These are phyloP conservation scores for Ivindomyrus marchei DNA, from an alignment of 2,113 vertebrate species.

Conservation along the genomic window DNA sequence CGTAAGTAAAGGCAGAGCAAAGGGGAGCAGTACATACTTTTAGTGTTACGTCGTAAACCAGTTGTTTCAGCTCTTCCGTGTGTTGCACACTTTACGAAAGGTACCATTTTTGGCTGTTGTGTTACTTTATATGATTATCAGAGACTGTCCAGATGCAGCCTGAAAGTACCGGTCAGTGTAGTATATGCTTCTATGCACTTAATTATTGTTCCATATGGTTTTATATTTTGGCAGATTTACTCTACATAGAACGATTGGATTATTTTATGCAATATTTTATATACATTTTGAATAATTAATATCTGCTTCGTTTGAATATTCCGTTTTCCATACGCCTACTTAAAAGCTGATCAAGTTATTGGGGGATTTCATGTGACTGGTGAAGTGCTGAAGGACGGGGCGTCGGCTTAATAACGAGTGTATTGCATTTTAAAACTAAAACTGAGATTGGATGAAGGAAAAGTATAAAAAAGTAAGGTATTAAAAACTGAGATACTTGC, in stretches of 20 bases:
- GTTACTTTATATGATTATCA: not conserved
- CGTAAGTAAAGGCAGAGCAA: not conserved
- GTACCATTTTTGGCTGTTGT: not conserved
- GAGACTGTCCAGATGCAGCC: not conserved
- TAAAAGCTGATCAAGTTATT: not conserved
- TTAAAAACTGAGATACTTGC: not conserved
- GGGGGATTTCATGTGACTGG: not conserved
- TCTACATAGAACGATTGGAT: not conserved
- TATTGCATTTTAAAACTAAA: not conserved
- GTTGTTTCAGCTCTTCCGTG: not conserved
- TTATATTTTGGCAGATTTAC: not conserved
- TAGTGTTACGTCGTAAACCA: not conserved
- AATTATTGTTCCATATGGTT: not conserved
- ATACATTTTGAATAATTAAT: not conserved
- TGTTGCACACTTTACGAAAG: not conserved
- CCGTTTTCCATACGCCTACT: not conserved
- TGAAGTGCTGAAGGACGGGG: not conserved
- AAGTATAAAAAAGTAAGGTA: not conserved
- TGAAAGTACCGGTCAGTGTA: not conserved
- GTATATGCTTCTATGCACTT: not conserved
- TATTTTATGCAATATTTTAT: not conserved
- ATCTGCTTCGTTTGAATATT: not conserved
- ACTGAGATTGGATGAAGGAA: not conserved
- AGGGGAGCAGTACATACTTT: not conserved
- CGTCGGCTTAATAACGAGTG: not conserved